Conservation (phyloP, 1,140 invertebrate genomes). For the Drosophila lini region DNA sequence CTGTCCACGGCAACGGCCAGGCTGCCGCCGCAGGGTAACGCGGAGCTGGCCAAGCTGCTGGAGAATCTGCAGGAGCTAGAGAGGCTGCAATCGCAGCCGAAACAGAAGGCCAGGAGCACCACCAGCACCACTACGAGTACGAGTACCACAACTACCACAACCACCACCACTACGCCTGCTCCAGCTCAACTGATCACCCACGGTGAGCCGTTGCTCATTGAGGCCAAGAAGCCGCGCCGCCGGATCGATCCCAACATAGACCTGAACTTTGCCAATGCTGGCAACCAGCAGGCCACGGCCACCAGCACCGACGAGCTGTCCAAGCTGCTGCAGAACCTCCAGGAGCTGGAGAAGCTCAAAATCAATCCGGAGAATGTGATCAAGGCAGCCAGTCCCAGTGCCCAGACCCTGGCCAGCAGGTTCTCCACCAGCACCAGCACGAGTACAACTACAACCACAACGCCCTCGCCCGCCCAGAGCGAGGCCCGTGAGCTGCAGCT, state of each 20-base stretch:
- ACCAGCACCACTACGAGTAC: slow-evolving; percentile 34
- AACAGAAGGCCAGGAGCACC: slow-evolving; percentile 3
- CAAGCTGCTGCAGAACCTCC: slow-evolving; percentile 75
- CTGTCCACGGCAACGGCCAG: slow-evolving; percentile 64
- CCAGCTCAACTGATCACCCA: slow-evolving; percentile 69
- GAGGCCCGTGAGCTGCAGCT: slow-evolving; percentile 54
- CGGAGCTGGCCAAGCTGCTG: slow-evolving; percentile 70
- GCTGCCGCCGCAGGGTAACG: slow-evolving; percentile 45
- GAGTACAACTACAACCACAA: slow-evolving; percentile 4
- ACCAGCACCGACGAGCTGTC: slow-evolving; percentile 61
- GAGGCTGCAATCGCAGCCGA: slow-evolving; percentile 80
- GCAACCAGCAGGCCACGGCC: slow-evolving; percentile 59
- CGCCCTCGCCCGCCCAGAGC: slow-evolving; percentile 16
- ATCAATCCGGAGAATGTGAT: slow-evolving; percentile 76
- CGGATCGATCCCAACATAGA: slow-evolving; percentile 80
- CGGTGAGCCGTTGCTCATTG: slow-evolving; percentile 70
- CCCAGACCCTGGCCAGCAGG: slow-evolving; percentile 54
- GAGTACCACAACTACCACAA: slow-evolving; percentile 28
- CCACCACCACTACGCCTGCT: slow-evolving; percentile 33
- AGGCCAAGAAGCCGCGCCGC: slow-evolving; percentile 74
- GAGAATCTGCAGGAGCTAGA: slow-evolving; percentile 81
- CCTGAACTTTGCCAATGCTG: slow-evolving; percentile 66
- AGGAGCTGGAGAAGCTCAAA: slow-evolving; percentile 73
- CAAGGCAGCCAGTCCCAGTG: slow-evolving; percentile 40
- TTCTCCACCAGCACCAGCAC: slow-evolving; percentile 33